These are phyloP conservation scores for Macrosteles quadrilineatus DNA, from an alignment of 1,140 invertebrate species.

Conservation along the genomic window DNA sequence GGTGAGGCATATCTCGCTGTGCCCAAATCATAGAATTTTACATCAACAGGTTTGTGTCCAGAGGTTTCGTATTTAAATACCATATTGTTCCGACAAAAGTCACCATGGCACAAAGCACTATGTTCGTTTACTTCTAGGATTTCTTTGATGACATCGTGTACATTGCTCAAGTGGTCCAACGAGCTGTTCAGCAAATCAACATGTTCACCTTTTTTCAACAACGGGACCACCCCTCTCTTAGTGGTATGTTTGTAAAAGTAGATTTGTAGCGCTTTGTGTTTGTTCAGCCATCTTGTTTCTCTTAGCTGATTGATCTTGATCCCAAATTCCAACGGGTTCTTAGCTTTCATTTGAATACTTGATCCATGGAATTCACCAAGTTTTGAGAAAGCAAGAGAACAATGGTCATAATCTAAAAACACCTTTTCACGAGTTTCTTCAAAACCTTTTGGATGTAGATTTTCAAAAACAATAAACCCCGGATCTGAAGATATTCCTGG, in stretches of 20 bases:
- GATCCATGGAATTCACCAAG: constrained; percentile 50
- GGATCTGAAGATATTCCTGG: neutral
- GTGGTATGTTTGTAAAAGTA: neutral
- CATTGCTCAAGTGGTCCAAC: neutral
- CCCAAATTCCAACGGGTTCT: constrained; percentile 43
- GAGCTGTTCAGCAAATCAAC: neutral
- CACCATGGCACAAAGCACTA: constrained; percentile 56
- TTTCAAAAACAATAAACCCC: constrained; percentile 47
- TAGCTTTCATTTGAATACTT: constrained; percentile 39
- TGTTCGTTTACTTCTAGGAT: constrained; percentile 44
- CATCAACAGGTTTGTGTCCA: constrained; percentile 36
- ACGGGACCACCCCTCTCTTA: constrained; percentile 22
- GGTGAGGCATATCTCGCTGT: constrained; percentile 47
- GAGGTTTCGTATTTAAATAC: constrained; percentile 50
- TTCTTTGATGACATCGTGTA: neutral
- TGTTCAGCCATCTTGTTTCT: constrained; percentile 34
- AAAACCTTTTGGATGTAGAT: constrained; percentile 40
- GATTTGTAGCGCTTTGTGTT: constrained; percentile 12
- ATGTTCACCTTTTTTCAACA: neutral
- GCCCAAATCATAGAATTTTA: constrained; percentile 52
- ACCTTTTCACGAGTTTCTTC: neutral
- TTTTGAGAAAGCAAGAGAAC: constrained; percentile 44
- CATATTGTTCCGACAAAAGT: constrained; percentile 59
- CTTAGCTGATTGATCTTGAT: constrained; percentile 43
- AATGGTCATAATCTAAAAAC: constrained; percentile 42